A percentile compares a stretch with the other conserved stretches of the same genome.
These are phyloP conservation scores for Drosophila antonietae DNA, from an alignment of 2,888 invertebrate species.

Conservation along the genomic window DNA sequence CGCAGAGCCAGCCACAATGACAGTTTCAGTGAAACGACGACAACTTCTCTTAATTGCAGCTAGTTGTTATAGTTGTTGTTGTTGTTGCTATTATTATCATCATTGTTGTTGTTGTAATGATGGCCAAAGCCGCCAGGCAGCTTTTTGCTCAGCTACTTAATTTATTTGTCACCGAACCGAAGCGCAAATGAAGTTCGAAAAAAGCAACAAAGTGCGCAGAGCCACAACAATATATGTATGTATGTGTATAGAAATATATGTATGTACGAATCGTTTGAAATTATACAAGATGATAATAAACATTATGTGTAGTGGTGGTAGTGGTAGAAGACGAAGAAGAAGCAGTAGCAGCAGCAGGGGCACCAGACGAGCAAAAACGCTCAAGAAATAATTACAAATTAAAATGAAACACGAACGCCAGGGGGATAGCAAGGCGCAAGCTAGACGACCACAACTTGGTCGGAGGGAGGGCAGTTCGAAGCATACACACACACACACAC, in stretches of 20 bases:
- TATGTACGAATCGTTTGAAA: constrained; percentile 65
- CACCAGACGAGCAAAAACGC: constrained; percentile 55
- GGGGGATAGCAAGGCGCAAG: constrained; percentile 15
- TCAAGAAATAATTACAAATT: constrained; percentile 78
- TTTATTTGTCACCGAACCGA: constrained; percentile 79
- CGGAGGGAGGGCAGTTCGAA: not conserved
- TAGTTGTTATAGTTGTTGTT: constrained; percentile 60
- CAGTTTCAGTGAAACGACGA: constrained; percentile 38
- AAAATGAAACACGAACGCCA: constrained; percentile 73
- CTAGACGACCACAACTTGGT: not conserved
- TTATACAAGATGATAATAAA: constrained; percentile 61
- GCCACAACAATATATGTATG: constrained; percentile 28
- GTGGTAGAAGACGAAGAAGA: constrained; percentile 11
- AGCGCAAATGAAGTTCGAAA: constrained; percentile 78
- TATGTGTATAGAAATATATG: constrained; percentile 24
- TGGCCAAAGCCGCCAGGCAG: constrained; percentile 55
- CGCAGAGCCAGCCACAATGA: constrained; percentile 25
- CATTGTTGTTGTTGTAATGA: constrained; percentile 47
- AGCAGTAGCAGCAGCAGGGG: constrained; percentile 17
- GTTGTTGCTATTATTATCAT: not conserved
- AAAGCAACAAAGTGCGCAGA: constrained; percentile 43
- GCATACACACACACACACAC: not conserved
- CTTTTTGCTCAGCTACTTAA: constrained; percentile 65
- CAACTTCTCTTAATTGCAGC: constrained; percentile 64
- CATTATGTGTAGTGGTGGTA: constrained; percentile 18